These are phyloP conservation scores for Drosophila antonietae DNA, from an alignment of 2,888 invertebrate genomes.

Conservation along the genomic window DNA sequence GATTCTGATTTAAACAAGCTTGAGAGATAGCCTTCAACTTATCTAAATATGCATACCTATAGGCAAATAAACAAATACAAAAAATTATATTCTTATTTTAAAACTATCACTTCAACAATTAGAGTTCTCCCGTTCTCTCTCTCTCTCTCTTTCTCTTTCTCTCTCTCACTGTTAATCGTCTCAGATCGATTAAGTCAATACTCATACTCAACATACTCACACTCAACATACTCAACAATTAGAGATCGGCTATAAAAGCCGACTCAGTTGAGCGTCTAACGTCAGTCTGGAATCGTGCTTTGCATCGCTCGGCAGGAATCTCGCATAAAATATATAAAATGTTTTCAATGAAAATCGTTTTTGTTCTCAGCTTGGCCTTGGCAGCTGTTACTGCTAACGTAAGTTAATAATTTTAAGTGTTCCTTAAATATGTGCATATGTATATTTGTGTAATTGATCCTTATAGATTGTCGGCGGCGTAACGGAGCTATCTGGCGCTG, in stretches of 20 bases:
- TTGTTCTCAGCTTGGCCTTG: conserved; percentile 47
- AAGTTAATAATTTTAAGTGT: background rate
- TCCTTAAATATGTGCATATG: background rate
- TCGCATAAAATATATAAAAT: conserved; percentile 31
- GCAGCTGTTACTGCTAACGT: conserved; percentile 30
- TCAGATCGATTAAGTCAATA: too few relatives aligned
- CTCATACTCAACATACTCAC: background rate
- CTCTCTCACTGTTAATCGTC: too few relatives aligned
- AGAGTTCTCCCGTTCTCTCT: too few relatives aligned
- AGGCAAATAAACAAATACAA: background rate
- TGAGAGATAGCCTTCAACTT: background rate
- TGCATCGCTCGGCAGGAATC: background rate
- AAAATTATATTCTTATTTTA: too few relatives aligned
- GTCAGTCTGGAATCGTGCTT: conserved; percentile 29
- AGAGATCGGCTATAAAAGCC: conserved; percentile 47
- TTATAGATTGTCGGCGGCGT: background rate
- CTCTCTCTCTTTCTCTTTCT: background rate
- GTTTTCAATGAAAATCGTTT: conserved; percentile 47
- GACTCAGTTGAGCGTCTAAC: background rate
- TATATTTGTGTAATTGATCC: background rate
- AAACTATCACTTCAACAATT: too few relatives aligned
- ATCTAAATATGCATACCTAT: background rate
- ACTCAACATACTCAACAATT: background rate
- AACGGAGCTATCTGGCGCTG: conserved; percentile 1
- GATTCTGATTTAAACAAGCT: background rate